Conservation (phyloP, 2,113 vertebrate genomes). For the Carassius auratus region DNA sequence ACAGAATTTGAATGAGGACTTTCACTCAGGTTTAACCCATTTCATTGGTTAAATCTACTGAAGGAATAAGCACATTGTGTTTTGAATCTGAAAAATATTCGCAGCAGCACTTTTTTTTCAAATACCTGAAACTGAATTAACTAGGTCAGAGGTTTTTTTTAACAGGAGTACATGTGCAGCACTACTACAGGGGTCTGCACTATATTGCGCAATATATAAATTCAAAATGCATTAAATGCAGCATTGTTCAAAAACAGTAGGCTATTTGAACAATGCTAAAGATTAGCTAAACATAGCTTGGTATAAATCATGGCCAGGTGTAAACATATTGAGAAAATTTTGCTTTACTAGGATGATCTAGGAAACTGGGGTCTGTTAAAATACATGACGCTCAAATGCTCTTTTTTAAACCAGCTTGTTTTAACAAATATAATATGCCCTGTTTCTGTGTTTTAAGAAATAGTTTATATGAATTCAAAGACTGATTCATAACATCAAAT, state of each 20-base stretch:
- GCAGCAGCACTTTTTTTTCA: background rate
- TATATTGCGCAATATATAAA: background rate
- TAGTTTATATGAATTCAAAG: background rate
- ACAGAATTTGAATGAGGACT: background rate
- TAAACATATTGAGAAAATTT: background rate
- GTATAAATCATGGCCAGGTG: background rate
- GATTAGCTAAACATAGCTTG: background rate
- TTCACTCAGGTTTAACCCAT: too few species aligned
- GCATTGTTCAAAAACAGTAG: background rate
- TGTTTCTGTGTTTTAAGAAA: background rate
- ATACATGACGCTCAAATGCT: background rate
- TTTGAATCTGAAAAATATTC: background rate
- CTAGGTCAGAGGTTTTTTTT: background rate
- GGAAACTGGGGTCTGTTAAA: background rate
- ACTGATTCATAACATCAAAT: background rate
- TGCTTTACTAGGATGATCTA: background rate
- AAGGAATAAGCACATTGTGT: background rate
- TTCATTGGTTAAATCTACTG: background rate
- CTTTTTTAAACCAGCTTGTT: background rate
- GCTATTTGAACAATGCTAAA: background rate
- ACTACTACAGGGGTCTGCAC: background rate
- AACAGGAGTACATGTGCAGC: background rate
- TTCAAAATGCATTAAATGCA: background rate
- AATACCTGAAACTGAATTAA: background rate
- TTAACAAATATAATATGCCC: background rate